Evolutionary conservation across 2,113 vertebrate species (phyloP), one percentile per base, ranked within the genome.

Genomic region (Notarius quadriscutis): DNA sequence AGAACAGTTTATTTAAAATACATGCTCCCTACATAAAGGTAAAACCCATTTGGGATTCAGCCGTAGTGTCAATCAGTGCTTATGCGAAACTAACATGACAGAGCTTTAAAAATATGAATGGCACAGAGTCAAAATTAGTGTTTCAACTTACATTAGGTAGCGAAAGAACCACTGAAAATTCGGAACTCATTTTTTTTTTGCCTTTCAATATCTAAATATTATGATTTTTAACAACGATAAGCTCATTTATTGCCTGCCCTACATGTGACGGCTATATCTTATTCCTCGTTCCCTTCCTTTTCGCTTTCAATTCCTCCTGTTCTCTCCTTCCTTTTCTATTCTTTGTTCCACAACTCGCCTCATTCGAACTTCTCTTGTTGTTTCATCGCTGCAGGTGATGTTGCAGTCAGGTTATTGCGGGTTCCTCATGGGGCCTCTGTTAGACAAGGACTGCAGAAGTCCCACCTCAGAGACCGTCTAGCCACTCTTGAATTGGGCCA

Each of bases 401-500:
- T 62, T 88, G 60, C 30, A 81, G 57, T 83, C 80, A 80, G 63
- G 27, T 86, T 65, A 75, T 48, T 83, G 60, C 48, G 15, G 80
- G 53, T 67, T 81, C 57, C 89, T 60, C 84, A 79, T 83, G 74
- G 67, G 89, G 62, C 10, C 48, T 27, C 65, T 57, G 17, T 83
- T 60, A 75, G 15, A 84, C 67, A 60, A 18, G 41, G 69, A 30
- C 55, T 81, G 81, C 69, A 84, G 88, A 90, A 83, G 51, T 69
- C 15, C 81, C 79, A 80, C 84, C 88, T 88, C 86, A 79, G 86
- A 89, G 77, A 89, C 72, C 41, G 80, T 86, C 87, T 81, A 55
- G 65, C 79, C 50, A 77, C n/a, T 27, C 90, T 89, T 91, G 75
- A 89, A 62, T 83, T 88, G 87, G 91, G 89, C 92, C 91, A 89